A percentile compares a stretch with the other conserved stretches of the same genome.
phyloP scores from a whole-genome alignment of 1,140 invertebrate genomes.

The Acyrthosiphon pisum region DNA sequence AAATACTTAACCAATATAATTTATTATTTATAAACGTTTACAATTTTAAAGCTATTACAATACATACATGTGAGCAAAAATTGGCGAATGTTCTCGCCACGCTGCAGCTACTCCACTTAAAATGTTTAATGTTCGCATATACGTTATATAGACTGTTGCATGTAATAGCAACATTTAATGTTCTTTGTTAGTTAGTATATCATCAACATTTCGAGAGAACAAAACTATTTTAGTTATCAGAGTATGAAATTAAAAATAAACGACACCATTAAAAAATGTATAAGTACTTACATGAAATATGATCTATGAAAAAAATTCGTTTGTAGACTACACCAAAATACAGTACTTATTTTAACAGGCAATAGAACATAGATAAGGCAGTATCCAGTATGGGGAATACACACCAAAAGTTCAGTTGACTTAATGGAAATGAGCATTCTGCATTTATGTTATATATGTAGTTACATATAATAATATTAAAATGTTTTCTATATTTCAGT shows the following conservation, averaged over 20 bases:
- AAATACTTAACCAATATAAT: background rate
- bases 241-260: background rate
- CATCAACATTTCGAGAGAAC: background rate
- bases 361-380: background rate
- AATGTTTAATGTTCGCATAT: background rate
- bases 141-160: background rate
- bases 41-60: background rate
- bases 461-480: no score
- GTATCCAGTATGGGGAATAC: background rate
- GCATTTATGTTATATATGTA: no score
- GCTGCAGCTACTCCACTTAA: background rate
- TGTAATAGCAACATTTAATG: background rate
- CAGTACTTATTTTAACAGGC: background rate
- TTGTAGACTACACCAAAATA: background rate
- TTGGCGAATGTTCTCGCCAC: background rate
- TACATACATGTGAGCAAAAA: background rate
- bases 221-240: constrained; percentile 7
- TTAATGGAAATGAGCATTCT: background rate
- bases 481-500: background rate
- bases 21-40: constrained; percentile 13
- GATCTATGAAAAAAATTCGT: background rate
- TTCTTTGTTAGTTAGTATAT: background rate
- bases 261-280: background rate
- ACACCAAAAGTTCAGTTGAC: background rate
- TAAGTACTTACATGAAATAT: background rate